These are phyloP conservation scores for Caenorhabditis drosophilae DNA, from an alignment of 2,888 invertebrate species.

Conservation along the genomic window DNA sequence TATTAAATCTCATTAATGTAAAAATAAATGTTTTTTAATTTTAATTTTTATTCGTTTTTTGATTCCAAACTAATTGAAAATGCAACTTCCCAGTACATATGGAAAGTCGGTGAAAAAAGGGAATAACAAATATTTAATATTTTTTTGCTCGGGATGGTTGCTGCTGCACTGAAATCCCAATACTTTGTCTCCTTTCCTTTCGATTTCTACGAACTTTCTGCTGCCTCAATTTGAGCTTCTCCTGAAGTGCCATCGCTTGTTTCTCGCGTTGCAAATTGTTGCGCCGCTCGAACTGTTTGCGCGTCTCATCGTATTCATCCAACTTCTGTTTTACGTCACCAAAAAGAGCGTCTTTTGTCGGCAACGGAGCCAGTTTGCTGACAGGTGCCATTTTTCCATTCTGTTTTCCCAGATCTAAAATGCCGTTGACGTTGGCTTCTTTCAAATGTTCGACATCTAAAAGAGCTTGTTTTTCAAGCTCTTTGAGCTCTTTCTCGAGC, in stretches of 20 bases:
- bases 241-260: slow-evolving; percentile 62
- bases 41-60: neutral
- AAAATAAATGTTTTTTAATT: neutral
- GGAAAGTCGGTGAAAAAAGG: no score
- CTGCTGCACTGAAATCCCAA: slow-evolving; percentile 18
- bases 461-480: slow-evolving; percentile 68
- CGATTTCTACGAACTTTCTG: slow-evolving; percentile 53
- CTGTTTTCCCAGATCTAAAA: slow-evolving; percentile 62
- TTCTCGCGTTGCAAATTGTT: slow-evolving; percentile 61
- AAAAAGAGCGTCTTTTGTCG: slow-evolving; percentile 72
- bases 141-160: no score
- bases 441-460: slow-evolving; percentile 63
- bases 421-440: slow-evolving; percentile 52
- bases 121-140: no score
- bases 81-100: no score
- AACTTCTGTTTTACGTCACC: slow-evolving; percentile 69
- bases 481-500: slow-evolving; percentile 66
- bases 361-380: slow-evolving; percentile 71
- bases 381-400: slow-evolving; percentile 67
- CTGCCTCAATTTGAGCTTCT: slow-evolving; percentile 58
- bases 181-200: slow-evolving; percentile 24
- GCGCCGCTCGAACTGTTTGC: slow-evolving; percentile 59
- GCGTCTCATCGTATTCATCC: slow-evolving; percentile 59
- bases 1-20: neutral
- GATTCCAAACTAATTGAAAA: no score